Evolutionary conservation across 2,888 invertebrate genomes (phyloP).

Genomic region (Oscheius sp.): DNA sequence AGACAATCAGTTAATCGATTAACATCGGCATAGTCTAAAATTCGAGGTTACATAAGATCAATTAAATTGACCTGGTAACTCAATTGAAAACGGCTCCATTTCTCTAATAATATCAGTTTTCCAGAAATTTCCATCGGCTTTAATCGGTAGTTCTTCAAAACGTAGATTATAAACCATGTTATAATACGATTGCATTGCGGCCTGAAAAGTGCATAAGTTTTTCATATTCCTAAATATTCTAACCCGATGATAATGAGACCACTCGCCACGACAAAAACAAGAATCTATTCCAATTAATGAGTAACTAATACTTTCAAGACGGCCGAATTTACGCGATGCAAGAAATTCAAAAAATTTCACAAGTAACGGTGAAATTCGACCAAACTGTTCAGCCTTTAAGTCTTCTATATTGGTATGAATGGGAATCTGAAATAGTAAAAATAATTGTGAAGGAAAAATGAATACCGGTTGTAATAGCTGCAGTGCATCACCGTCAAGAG

Average conservation of each 20-base stretch:
- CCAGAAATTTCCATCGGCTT: slow-evolving; percentile 34
- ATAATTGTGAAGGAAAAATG: too few relatives aligned
- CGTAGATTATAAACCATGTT: slow-evolving; percentile 49
- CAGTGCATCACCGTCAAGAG: slow-evolving; percentile 16
- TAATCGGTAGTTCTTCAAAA: slow-evolving; percentile 51
- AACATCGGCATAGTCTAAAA: too few relatives aligned
- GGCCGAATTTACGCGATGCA: slow-evolving; percentile 42
- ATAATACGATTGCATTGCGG: slow-evolving; percentile 37
- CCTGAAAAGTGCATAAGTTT: neutral
- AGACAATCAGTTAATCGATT: too few relatives aligned
- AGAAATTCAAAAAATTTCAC: slow-evolving; percentile 46
- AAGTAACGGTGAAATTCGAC: neutral
- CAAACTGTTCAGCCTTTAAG: neutral
- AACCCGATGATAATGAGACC: slow-evolving; percentile 41
- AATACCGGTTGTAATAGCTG: slow-evolving; percentile 6
- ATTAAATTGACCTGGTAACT: slow-evolving; percentile 36
- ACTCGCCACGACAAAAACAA: slow-evolving; percentile 43
- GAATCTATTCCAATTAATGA: slow-evolving; percentile 33
- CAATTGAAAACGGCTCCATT: slow-evolving; percentile 46
- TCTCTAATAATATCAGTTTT: slow-evolving; percentile 38
- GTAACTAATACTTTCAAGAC: slow-evolving; percentile 35
- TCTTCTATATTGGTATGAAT: neutral
- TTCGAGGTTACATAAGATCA: too few relatives aligned
- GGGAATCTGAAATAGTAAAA: slow-evolving; percentile 14
- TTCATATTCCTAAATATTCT: neutral